Percentiles rank a stretch among this genome's conserved stretches.
phyloP scores from a whole-genome alignment of 2,797 vertebrate genomes.

The Tenualosa ilisha region DNA sequence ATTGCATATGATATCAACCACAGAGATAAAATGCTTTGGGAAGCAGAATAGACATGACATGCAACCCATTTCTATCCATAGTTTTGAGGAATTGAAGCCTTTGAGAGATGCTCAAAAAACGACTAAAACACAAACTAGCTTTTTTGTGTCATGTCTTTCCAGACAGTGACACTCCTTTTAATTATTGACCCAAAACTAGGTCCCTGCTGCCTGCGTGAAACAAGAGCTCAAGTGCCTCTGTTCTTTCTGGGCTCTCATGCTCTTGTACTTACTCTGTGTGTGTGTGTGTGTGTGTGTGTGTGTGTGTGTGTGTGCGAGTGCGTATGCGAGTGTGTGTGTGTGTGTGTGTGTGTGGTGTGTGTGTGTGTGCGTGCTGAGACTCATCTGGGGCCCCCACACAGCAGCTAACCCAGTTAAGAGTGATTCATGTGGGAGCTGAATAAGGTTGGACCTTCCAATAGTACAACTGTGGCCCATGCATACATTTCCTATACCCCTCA shows the following conservation, averaged over 20 bases:
- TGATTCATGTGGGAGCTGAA: background rate
- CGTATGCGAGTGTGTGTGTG: background rate
- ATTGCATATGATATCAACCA: background rate
- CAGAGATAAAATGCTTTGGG: background rate
- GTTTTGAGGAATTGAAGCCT: background rate
- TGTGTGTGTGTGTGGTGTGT: background rate
- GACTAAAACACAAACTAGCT: background rate
- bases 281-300: background rate
- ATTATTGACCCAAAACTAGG: background rate
- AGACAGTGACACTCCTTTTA: background rate
- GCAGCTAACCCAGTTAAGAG: background rate
- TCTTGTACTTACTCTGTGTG: background rate
- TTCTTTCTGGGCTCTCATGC: background rate
- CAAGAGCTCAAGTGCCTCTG: background rate
- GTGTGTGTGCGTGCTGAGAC: background rate
- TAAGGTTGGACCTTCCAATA: background rate
- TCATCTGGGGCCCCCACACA: background rate
- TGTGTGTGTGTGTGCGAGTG: background rate
- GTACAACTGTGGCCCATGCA: background rate
- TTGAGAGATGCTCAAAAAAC: background rate
- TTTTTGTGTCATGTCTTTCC: background rate
- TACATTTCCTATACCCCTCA: too few species aligned
- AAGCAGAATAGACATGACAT: background rate
- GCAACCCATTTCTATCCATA: background rate
- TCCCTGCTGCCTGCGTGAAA: background rate